These are phyloP conservation scores for Cydia fagiglandana DNA, from an alignment of 1,140 invertebrate species.

Conservation along the genomic window DNA sequence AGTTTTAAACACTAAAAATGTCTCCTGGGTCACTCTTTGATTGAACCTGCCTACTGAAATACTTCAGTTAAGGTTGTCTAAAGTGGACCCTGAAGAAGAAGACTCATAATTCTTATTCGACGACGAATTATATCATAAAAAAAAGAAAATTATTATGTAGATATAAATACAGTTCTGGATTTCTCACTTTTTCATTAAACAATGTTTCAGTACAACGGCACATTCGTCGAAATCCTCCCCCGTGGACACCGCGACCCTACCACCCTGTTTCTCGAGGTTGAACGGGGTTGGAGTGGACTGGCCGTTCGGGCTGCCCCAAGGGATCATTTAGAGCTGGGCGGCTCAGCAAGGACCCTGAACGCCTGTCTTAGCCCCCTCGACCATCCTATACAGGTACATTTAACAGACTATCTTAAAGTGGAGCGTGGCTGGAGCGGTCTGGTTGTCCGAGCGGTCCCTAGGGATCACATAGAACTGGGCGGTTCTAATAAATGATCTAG, in stretches of 20 bases:
- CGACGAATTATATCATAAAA: no score
- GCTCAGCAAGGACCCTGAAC: constrained; percentile 81
- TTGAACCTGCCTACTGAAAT: background rate
- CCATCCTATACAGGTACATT: constrained; percentile 85
- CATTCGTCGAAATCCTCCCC: constrained; percentile 83
- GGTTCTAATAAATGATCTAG: constrained; percentile 52
- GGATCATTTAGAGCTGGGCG: constrained; percentile 83
- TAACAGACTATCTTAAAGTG: constrained; percentile 34
- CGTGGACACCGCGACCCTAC: constrained; percentile 78
- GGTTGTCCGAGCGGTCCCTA: constrained; percentile 85
- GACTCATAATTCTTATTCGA: no score
- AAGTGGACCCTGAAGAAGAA: no score
- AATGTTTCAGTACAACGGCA: constrained; percentile 78
- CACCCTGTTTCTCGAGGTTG: constrained; percentile 84
- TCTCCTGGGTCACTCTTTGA: background rate
- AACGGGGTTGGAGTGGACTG: constrained; percentile 86
- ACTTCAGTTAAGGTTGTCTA: background rate
- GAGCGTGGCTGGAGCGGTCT: constrained; percentile 86
- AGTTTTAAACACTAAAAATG: background rate
- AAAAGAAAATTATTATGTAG: no score
- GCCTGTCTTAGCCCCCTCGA: constrained; percentile 87
- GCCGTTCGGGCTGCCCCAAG: constrained; percentile 87
- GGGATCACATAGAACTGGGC: constrained; percentile 81
- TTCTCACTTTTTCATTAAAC: no score
- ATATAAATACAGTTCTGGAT: background rate